Conservation (phyloP, 1,140 invertebrate genomes). For the Charaxes varanes region DNA sequence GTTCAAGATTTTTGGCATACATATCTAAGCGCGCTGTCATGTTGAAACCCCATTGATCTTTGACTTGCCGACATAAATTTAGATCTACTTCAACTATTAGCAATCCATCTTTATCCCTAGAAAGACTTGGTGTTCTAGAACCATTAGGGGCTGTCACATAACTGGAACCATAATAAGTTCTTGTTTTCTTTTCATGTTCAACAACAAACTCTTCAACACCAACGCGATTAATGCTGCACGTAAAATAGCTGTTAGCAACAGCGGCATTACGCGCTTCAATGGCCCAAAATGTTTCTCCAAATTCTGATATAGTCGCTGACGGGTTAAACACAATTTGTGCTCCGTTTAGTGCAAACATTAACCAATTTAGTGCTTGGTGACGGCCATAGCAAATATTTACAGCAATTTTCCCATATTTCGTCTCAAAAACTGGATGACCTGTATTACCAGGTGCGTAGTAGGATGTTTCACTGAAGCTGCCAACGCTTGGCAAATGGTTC, state of each 20-base stretch:
- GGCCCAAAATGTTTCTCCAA: slow-evolving; percentile 96
- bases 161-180: slow-evolving; percentile 97
- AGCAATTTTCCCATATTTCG: slow-evolving; percentile 90
- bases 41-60: slow-evolving; percentile 95
- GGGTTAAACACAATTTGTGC: slow-evolving; percentile 99
- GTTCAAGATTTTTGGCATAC: slow-evolving; percentile 80
- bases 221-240: slow-evolving; percentile 96
- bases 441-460: slow-evolving; percentile 97
- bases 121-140: slow-evolving; percentile 90
- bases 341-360: slow-evolving; percentile 96
- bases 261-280: slow-evolving; percentile 97
- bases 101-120: slow-evolving; percentile 88
- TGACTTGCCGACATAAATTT: slow-evolving; percentile 96
- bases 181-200: slow-evolving; percentile 88
- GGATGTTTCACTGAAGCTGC: slow-evolving; percentile 98
- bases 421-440: slow-evolving; percentile 95
- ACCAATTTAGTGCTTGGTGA: slow-evolving; percentile 98
- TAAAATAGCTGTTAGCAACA: slow-evolving; percentile 95
- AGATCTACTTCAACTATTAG: slow-evolving; percentile 93
- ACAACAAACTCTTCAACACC: slow-evolving; percentile 96
- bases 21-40: slow-evolving; percentile 96
- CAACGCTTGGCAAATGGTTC: slow-evolving; percentile 98
- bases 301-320: slow-evolving; percentile 88
- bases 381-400: slow-evolving; percentile 98
- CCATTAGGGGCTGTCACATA: slow-evolving; percentile 97